A percentile compares a stretch with the other conserved stretches of the same genome.
Evolutionary conservation across 2,113 vertebrate species (phyloP).

Genomic region (Monarcha castaneiventris): DNA sequence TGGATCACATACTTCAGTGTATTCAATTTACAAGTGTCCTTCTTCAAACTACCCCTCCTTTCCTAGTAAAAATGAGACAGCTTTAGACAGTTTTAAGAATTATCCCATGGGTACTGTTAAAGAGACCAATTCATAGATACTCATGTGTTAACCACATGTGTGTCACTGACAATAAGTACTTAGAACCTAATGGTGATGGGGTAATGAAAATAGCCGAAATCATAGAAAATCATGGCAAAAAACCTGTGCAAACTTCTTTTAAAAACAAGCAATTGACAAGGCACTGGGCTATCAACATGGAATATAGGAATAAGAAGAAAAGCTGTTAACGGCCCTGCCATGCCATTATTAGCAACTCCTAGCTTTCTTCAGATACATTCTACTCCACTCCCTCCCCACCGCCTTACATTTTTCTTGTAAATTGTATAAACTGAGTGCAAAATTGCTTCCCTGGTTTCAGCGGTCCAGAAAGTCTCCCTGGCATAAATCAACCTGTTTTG

Average conservation of each 20-base stretch:
- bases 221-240: conserved; percentile 25
- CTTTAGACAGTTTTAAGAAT: conserved; percentile 60
- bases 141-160: conserved; percentile 75
- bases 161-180: conserved; percentile 60
- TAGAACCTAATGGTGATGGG: conserved; percentile 29
- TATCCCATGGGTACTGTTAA: conserved; percentile 61
- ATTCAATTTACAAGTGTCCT: conserved; percentile 59
- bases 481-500: conserved; percentile 40
- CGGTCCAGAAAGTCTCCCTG: neutral
- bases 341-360: neutral
- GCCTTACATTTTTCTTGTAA: neutral
- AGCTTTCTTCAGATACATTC: neutral
- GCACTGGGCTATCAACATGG: neutral
- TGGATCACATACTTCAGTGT: neutral
- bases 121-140: conserved; percentile 67
- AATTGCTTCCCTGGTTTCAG: conserved; percentile 4
- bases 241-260: neutral
- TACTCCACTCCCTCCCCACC: neutral
- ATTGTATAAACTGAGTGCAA: neutral
- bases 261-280: conserved; percentile 34
- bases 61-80: conserved; percentile 32
- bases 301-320: neutral
- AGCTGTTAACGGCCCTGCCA: neutral
- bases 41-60: conserved; percentile 62
- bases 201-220: conserved; percentile 33